phyloP scores from a whole-genome alignment of 2,797 vertebrate genomes.

The Tiaroga cobitis region DNA sequence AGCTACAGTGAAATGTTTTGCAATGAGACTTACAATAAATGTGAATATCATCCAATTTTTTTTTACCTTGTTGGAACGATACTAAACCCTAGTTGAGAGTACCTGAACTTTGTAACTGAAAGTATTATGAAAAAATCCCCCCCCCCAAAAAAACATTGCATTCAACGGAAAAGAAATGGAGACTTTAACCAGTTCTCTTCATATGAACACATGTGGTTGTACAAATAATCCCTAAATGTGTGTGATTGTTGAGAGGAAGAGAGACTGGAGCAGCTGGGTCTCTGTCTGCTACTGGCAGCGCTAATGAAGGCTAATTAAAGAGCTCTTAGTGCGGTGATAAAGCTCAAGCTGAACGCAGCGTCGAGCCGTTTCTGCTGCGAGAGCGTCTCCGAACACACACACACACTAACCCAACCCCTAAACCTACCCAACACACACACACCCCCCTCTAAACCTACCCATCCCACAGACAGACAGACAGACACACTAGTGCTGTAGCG shows the following conservation, averaged over 20 bases:
- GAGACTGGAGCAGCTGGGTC: slow-evolving; percentile 49
- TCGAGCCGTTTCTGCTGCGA: slow-evolving; percentile 42
- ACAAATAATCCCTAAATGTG: slow-evolving; percentile 21
- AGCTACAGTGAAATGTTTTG: too few relatives aligned
- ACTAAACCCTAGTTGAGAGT: background rate
- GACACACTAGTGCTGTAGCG: too few relatives aligned
- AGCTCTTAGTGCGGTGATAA: slow-evolving; percentile 59
- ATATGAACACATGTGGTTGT: background rate
- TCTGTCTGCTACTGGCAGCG: slow-evolving; percentile 48
- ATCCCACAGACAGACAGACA: too few relatives aligned
- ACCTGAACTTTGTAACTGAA: background rate
- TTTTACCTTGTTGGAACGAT: too few relatives aligned
- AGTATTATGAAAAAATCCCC: background rate
- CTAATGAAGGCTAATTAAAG: slow-evolving; percentile 62
- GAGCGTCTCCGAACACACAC: slow-evolving; percentile 26
- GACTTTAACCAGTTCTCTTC: background rate
- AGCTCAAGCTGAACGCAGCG: slow-evolving; percentile 47
- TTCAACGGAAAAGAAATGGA: background rate
- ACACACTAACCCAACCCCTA: too few relatives aligned
- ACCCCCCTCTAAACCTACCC: too few relatives aligned
- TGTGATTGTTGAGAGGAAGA: slow-evolving; percentile 25
- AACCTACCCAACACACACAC: too few relatives aligned
- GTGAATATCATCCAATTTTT: too few relatives aligned
- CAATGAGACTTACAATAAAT: too few relatives aligned
- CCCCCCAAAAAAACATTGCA: background rate